phyloP scores from a whole-genome alignment of 1,140 invertebrate genomes.

The Drosophila kanapiae region DNA sequence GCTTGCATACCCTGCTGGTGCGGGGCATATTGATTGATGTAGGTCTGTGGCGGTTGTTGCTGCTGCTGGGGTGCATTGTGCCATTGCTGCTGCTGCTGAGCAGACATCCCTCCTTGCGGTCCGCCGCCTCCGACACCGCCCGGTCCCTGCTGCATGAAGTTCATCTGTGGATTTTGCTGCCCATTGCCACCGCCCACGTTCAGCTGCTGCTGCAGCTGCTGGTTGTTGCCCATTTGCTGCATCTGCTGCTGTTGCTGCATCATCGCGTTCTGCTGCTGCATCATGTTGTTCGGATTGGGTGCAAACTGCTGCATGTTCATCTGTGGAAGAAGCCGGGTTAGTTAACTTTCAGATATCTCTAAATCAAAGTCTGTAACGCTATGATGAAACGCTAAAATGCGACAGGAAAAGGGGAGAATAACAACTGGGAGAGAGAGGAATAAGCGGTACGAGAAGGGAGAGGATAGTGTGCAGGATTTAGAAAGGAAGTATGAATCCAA shows the following conservation, averaged over 20 bases:
- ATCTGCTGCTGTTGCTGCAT: slow-evolving; percentile 73
- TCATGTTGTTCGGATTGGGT: slow-evolving; percentile 76
- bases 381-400: no score
- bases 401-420: no score
- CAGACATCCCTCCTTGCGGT: slow-evolving; percentile 60
- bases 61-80: slow-evolving; percentile 76
- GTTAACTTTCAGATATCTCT: not conserved
- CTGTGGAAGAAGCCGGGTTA: slow-evolving; percentile 20
- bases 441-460: no score
- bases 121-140: slow-evolving; percentile 62
- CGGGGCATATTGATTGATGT: slow-evolving; percentile 72
- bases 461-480: no score
- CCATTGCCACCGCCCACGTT: slow-evolving; percentile 71
- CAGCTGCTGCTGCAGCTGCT: slow-evolving; percentile 75
- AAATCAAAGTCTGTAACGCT: no score
- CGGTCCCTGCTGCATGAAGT: slow-evolving; percentile 72
- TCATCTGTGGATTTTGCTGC: slow-evolving; percentile 77
- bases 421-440: no score
- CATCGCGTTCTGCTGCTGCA: slow-evolving; percentile 75
- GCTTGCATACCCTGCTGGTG: slow-evolving; percentile 85
- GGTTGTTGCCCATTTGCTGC: slow-evolving; percentile 72
- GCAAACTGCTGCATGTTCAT: slow-evolving; percentile 82
- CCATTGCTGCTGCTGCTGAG: slow-evolving; percentile 68
- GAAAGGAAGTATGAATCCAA: no score
- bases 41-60: slow-evolving; percentile 70